Percentiles rank a stretch among this genome's conserved stretches.
Evolutionary conservation across 1,140 invertebrate genomes (phyloP).

Genomic region (Lepidurus couesii): DNA sequence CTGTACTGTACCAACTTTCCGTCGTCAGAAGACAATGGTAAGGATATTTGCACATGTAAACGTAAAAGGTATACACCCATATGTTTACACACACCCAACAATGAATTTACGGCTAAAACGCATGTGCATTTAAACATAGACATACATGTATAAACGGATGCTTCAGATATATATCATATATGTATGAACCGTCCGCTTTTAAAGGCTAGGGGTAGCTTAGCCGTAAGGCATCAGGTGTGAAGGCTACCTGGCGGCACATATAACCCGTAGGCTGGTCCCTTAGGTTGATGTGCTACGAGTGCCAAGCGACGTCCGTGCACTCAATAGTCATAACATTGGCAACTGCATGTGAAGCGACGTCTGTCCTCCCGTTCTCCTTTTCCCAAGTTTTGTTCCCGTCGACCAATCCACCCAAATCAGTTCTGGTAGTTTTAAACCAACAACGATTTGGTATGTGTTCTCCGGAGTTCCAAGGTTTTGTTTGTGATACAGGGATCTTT

Average conservation of each 20-base stretch:
- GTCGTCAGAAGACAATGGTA: not conserved
- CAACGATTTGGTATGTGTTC: not conserved
- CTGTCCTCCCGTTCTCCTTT: not conserved
- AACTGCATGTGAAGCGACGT: not conserved
- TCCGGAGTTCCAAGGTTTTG: too few relatives aligned
- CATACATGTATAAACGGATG: too few relatives aligned
- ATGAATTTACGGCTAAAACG: too few relatives aligned
- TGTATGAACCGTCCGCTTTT: not conserved
- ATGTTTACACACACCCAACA: too few relatives aligned
- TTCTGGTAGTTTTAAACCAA: not conserved
- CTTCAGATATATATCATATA: not conserved
- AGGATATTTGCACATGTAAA: not conserved
- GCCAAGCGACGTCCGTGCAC: slow-evolving; percentile 7
- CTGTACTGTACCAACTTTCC: not conserved
- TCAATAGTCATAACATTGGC: slow-evolving; percentile 8
- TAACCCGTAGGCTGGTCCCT: slow-evolving; percentile 20
- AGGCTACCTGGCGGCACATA: slow-evolving; percentile 17
- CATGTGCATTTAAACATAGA: too few relatives aligned
- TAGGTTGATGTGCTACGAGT: slow-evolving; percentile 2
- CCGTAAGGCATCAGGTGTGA: slow-evolving; percentile 15
- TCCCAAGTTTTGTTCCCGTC: not conserved
- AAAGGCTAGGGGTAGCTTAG: slow-evolving; percentile 16
- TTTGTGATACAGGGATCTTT: too few relatives aligned
- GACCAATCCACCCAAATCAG: not conserved
- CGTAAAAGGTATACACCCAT: not conserved